Percentiles rank a stretch among this genome's conserved stretches.
phyloP scores from a whole-genome alignment of 2,888 invertebrate genomes.

The Cephus runcator region DNA sequence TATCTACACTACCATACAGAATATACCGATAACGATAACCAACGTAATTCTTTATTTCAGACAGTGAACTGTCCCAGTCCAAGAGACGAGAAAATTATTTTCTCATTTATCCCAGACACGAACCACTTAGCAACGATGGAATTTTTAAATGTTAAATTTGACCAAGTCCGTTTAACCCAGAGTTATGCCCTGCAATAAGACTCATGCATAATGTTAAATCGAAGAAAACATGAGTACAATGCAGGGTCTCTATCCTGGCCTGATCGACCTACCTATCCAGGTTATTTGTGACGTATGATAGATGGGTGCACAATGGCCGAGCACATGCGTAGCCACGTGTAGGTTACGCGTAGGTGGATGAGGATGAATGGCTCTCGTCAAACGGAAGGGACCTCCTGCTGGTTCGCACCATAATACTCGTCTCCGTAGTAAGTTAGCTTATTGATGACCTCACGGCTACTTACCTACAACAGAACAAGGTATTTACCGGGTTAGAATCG shows the following conservation, averaged over 20 bases:
- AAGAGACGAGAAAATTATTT: not conserved
- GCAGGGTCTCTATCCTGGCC: not conserved
- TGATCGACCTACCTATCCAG: conserved; percentile 21
- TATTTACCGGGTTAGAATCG: conserved; percentile 28
- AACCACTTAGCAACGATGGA: not conserved
- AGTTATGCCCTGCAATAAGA: not conserved
- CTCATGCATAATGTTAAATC: not conserved
- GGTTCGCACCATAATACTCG: conserved; percentile 61
- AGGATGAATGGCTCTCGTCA: conserved; percentile 66
- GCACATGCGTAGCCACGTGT: conserved; percentile 42
- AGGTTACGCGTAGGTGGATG: conserved; percentile 62
- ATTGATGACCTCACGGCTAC: conserved; percentile 60
- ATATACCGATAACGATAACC: not conserved
- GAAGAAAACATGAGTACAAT: not conserved
- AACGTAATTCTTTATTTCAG: not conserved
- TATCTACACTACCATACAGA: not conserved
- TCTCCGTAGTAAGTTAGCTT: conserved; percentile 46
- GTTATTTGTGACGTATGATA: conserved; percentile 58
- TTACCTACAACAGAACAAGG: conserved; percentile 53
- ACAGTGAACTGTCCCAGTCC: not conserved
- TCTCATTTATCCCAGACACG: not conserved
- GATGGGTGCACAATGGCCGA: conserved; percentile 57
- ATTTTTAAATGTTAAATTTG: not conserved
- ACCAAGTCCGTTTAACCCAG: not conserved
- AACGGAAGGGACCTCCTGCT: conserved; percentile 64